Percentiles rank a stretch among this genome's conserved stretches.
Evolutionary conservation across 2,113 vertebrate species (phyloP).

Genomic region (Burhinus oedicnemus): DNA sequence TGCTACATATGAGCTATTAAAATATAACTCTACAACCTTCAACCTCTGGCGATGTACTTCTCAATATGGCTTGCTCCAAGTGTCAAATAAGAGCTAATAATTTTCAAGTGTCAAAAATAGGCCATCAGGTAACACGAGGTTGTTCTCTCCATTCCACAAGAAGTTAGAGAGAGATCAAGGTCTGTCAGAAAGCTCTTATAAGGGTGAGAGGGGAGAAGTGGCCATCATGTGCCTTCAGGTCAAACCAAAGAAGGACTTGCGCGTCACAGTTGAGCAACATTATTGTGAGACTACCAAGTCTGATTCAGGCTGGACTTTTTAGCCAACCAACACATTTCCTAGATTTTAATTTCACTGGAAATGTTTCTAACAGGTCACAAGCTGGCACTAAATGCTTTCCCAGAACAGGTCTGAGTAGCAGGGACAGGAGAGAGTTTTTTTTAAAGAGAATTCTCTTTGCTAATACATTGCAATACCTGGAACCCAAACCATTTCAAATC

Average conservation of each 20-base stretch:
- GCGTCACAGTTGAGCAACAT: not conserved
- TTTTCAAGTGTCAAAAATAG: not conserved
- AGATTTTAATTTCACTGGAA: not conserved
- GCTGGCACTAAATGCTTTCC: not conserved
- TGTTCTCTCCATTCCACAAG: not conserved
- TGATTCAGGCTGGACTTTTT: not conserved
- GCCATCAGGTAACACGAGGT: not conserved
- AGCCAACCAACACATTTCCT: not conserved
- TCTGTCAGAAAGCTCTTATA: not conserved
- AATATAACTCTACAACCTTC: not conserved
- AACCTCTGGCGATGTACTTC: not conserved
- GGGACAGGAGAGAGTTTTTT: not conserved
- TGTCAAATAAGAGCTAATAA: not conserved
- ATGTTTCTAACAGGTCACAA: not conserved
- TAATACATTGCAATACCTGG: not conserved
- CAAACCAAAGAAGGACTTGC: not conserved
- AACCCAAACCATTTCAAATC: not conserved
- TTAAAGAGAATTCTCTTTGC: not conserved
- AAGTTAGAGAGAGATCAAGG: not conserved
- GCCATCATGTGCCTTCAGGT: not conserved
- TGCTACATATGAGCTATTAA: not conserved
- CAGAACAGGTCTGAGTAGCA: not conserved
- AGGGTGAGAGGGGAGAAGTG: not conserved
- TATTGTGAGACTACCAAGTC: not conserved
- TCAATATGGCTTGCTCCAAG: not conserved